Base-by-base conservation (phyloP, 1,140 invertebrate genomes). In the Lepidurus couesii region DNA sequence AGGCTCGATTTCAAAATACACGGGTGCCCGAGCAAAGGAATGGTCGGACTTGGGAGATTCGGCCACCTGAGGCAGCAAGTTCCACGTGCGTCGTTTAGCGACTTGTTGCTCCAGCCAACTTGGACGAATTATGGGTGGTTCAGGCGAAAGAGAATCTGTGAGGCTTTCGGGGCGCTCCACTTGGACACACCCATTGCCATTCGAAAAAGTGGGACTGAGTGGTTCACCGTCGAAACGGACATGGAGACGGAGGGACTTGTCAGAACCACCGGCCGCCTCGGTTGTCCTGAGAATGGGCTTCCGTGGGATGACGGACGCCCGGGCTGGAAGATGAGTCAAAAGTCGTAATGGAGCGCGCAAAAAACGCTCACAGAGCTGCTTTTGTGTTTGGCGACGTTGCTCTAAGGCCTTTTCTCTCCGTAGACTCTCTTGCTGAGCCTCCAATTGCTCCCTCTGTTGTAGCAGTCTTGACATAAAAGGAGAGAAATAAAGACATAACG, bases 31-130 rank as follows among this genome's bases (percentile, higher is more conserved):
- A 65, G 34, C 34, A 2, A 34, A 34, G 34, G 34, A 3, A 34
- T 34, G 34, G 34, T 34, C 34, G 34, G 34, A 34, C 34, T 34
- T 34, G 34, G 53, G 53, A 9, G 53, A 13, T 65, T 65, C 13
- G 8, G 53, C 53, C 53, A 65, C 53, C 53, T 65, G 53, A 9
- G 53, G 53, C 53, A 13, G 53, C 53, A 65, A 65, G 53, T 16
- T 65, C 53, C 53, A 65, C 53, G 53, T 65, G 53, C 53, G 53
- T 4, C 53, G 53, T 21, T 65, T 65, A 13, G 53, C 53, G 53
- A 65, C 53, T 65, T 65, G 53, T 65, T 65, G 53, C 53, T 65
- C 53, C 53, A 65, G 53, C 53, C 53, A 65, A 16, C 53, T 65
- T 9, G 53, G 53, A 16, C 53, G 53, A 65, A 1, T 65, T n/a